Evolutionary conservation across 2,113 vertebrate genomes (phyloP), one percentile per base, ranked within the genome.

Genomic region (Brienomyrus brachyistius): DNA sequence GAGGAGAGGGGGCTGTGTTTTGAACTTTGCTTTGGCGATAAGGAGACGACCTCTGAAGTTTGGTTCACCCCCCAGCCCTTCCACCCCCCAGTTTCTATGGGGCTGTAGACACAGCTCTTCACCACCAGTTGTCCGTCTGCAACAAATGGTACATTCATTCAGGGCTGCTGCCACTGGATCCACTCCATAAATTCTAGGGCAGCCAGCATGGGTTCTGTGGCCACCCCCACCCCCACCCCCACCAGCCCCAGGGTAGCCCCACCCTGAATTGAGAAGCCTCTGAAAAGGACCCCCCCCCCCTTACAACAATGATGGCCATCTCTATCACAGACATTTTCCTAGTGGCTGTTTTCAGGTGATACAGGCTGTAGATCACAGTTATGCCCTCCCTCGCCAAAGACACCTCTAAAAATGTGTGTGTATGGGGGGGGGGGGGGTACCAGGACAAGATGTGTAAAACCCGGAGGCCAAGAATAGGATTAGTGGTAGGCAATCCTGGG

Each of bases 131-230:
- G 74, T 80, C 74, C 0, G 4, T 80, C 74, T 19, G 35, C 74
- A 80, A 80, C 74, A 80, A 80, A 80, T 80, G 74, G 74, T 1
- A 80, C 74, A 80, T 80, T 80, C 74, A 80, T 40, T 80, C 74
- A 7, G 74, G 17, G 31, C 11, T 11, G 35, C 74, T 2, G 35
- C 35, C 31, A 43, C 35, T n/a, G 15, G 31, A 35, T n/a, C 74
- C 35, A 43, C 74, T 80, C 74, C 31, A 43, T 40, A 80, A 80
- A 80, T 80, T 80, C 31, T 80, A 80, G 74, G 74, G 11, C 74
- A 35, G 31, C 13, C 74, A 80, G 5, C 35, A 80, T 80, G 74
- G 35, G 31, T 80, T 9, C 35, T 43, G 31, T 40, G 15, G 35
- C 74, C n/a, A 31, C 62, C 40, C 40, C n/a, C n/a, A 40, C 35